These are phyloP conservation scores for Tylochromis polylepis DNA, from an alignment of 2,113 vertebrate species.

Conservation along the genomic window DNA sequence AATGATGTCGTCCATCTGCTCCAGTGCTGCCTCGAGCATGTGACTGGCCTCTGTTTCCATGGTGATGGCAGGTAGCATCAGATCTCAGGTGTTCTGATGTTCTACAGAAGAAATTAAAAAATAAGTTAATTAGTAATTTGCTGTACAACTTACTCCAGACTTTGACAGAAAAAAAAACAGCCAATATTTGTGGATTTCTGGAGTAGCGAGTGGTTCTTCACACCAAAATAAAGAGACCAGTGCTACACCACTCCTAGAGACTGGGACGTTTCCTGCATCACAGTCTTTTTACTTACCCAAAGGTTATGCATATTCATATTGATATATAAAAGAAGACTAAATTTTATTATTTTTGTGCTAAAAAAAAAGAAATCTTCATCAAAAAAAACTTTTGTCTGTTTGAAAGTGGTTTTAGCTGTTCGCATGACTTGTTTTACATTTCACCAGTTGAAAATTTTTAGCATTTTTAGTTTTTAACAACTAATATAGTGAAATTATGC, in stretches of 20 bases:
- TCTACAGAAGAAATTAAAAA: neutral
- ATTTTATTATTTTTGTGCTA: neutral
- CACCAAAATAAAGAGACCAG: neutral
- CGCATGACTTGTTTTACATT: neutral
- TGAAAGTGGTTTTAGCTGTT: neutral
- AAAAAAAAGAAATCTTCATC: neutral
- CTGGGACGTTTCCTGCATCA: neutral
- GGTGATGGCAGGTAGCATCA: constrained; percentile 46
- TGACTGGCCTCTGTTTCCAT: constrained; percentile 96
- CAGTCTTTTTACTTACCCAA: neutral
- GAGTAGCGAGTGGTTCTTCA: neutral
- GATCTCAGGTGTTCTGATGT: neutral
- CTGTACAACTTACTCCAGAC: neutral
- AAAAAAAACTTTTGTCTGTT: accelerated
- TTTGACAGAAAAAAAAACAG: neutral
- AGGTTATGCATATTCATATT: neutral
- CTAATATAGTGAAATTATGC: neutral
- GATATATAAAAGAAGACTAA: neutral
- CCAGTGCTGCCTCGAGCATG: constrained; percentile 90
- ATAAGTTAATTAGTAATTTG: neutral
- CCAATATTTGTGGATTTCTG: neutral
- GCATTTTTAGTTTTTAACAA: neutral
- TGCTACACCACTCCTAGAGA: neutral
- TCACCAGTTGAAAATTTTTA: accelerated
- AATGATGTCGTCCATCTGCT: constrained; percentile 97